Conservation (phyloP, 2,113 vertebrate species). For the Amphiprion percula region DNA sequence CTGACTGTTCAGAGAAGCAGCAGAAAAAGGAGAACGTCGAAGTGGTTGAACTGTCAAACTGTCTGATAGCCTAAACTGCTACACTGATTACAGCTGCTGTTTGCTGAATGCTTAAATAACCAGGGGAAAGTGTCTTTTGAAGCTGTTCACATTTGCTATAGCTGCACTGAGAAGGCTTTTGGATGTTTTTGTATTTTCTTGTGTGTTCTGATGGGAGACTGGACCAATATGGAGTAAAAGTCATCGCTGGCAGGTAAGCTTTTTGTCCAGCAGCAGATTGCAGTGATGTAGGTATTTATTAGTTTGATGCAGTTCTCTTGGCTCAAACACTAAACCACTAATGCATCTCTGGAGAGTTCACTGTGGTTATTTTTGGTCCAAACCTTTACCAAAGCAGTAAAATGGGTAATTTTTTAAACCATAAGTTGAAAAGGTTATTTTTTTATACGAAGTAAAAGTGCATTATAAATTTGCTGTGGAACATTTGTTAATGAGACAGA, state of each 20-base stretch:
- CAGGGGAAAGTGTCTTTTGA: background rate
- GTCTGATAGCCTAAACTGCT: too few species aligned
- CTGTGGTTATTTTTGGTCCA: background rate
- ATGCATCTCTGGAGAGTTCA: conserved; percentile 6
- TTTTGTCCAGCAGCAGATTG: conserved; percentile 51
- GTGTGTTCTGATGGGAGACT: conserved; percentile 22
- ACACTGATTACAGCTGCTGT: background rate
- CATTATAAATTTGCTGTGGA: too few species aligned
- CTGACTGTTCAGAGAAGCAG: conserved; percentile 54
- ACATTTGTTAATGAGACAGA: too few species aligned
- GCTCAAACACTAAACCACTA: conserved; percentile 3
- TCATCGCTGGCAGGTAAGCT: conserved; percentile 66
- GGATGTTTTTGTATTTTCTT: conserved; percentile 5
- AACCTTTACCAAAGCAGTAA: conserved; percentile 6
- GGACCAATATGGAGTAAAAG: conserved; percentile 50
- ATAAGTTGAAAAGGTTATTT: too few species aligned
- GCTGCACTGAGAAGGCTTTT: background rate
- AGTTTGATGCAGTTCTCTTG: conserved; percentile 34
- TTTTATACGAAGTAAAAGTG: too few species aligned
- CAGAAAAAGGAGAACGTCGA: conserved; percentile 53
- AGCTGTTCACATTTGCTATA: background rate
- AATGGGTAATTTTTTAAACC: rapidly evolving
- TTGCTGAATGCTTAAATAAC: background rate
- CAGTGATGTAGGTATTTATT: conserved; percentile 75
- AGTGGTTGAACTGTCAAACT: background rate